Conservation (phyloP, 2,888 invertebrate genomes). For the Stenichneumon culpator region DNA sequence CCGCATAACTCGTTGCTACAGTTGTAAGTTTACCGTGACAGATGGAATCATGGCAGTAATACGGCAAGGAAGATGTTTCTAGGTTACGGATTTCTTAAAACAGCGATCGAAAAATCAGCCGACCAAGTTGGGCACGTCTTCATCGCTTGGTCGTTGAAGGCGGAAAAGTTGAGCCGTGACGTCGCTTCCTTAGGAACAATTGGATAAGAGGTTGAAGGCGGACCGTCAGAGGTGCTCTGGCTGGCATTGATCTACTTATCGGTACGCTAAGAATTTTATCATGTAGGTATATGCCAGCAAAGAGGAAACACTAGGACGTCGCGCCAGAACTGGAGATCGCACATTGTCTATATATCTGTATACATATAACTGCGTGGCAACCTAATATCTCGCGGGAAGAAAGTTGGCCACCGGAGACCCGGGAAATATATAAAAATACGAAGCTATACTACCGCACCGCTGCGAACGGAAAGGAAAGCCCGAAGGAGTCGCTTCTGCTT, state of each 20-base stretch:
- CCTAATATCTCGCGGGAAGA: conserved; percentile 71
- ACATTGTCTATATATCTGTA: conserved; percentile 8
- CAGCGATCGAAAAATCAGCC: neutral
- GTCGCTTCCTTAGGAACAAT: neutral
- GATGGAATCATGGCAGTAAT: neutral
- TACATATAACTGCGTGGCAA: conserved; percentile 46
- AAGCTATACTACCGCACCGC: conserved; percentile 67
- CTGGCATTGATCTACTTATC: conserved; percentile 38
- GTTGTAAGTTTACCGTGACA: neutral
- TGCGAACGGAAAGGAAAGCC: conserved; percentile 84
- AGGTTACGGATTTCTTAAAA: neutral
- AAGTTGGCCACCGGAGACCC: conserved; percentile 75
- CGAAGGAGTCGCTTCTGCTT: conserved; percentile 37
- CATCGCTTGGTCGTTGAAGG: neutral
- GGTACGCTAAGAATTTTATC: conserved; percentile 28
- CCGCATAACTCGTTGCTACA: neutral
- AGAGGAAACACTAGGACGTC: conserved; percentile 2
- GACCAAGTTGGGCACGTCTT: neutral
- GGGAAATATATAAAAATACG: conserved; percentile 73
- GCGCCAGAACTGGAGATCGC: conserved; percentile 8
- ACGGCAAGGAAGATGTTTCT: neutral
- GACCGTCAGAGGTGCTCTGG: conserved; percentile 19
- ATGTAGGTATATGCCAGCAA: conserved; percentile 40
- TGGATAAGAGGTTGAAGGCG: conserved; percentile 2
- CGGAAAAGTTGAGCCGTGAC: neutral